These are phyloP conservation scores for Urocyon cinereoargenteus DNA, from an alignment of 2,797 vertebrate species.

Conservation along the genomic window DNA sequence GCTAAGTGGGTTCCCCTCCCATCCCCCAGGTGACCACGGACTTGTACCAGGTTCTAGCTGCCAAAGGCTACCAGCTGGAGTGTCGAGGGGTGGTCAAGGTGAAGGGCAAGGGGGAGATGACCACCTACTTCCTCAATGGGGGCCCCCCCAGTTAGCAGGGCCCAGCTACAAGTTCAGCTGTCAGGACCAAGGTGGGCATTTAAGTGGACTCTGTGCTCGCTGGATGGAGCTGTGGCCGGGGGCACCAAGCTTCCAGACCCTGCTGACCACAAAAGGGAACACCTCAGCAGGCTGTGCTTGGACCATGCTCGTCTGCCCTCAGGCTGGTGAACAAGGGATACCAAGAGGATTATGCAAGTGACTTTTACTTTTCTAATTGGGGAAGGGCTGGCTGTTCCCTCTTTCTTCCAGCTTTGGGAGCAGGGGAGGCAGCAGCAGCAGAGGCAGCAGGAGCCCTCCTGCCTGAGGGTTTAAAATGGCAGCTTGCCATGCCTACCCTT, in stretches of 20 bases:
- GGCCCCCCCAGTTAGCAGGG: slow-evolving; percentile 94
- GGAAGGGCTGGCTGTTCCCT: not conserved
- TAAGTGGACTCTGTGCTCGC: slow-evolving; percentile 63
- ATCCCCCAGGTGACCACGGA: slow-evolving; percentile 94
- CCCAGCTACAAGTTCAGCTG: slow-evolving; percentile 70
- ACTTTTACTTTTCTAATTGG: slow-evolving; percentile 54
- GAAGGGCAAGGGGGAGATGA: slow-evolving; percentile 99
- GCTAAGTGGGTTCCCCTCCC: not conserved
- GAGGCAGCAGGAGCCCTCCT: not conserved
- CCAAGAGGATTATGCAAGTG: slow-evolving; percentile 71
- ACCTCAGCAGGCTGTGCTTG: slow-evolving; percentile 43
- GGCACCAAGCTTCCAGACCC: slow-evolving; percentile 15
- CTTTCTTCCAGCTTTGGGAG: slow-evolving; percentile 18
- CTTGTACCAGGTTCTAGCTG: slow-evolving; percentile 94
- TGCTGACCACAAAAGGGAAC: slow-evolving; percentile 45
- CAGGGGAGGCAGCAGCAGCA: not conserved
- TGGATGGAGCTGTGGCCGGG: slow-evolving; percentile 53
- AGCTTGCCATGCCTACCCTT: slow-evolving; percentile 51
- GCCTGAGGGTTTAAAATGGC: slow-evolving; percentile 46
- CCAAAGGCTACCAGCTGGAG: slow-evolving; percentile 95
- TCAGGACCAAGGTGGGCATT: slow-evolving; percentile 81
- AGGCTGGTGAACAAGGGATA: slow-evolving; percentile 48
- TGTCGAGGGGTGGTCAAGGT: slow-evolving; percentile 96
- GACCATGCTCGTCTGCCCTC: slow-evolving; percentile 9
- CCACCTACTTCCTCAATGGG: slow-evolving; percentile 97